Evolutionary conservation across 2,113 vertebrate genomes (phyloP), one percentile per base, ranked within the genome.

Genomic region (Poecile atricapillus): DNA sequence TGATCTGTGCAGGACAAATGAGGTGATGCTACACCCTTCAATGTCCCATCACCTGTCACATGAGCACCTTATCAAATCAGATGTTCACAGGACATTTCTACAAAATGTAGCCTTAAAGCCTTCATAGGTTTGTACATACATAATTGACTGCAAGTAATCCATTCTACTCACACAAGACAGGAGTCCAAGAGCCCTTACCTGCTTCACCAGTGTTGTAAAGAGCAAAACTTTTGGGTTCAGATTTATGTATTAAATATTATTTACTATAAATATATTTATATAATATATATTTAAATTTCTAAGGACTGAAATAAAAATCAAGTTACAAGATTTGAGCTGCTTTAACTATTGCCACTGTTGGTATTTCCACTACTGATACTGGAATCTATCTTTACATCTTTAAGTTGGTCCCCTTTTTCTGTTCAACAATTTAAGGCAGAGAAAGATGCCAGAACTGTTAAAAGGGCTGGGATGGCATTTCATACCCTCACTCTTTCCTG

Each of bases 191-290:
- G 33, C 33, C n/a, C 33, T 70, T 20, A 9, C 23, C n/a, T 79
- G 15, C 27, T 83, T 87, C n/a, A 59, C 11, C 33, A 60, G 11
- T 55, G 31, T 6, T 44, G 10, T 46, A 30, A 83, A 83, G 21
- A 83, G 5, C 15, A 88, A 83, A 41, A 53, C 5, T 39, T 65
- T 24, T 0, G 0, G 0, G 3, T 55, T 70, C 63, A 33, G 14
- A 50, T 70, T 67, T 74, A 22, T n/a, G 11, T 22, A 15, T 80
- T 71, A 15, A 16, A 35, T 74, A 62, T 9, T 55, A 28, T 30
- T 7, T 67, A 24, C 80, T 56, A 33, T 21, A 84, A 53, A 69
- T 44, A 23, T 37, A 60, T 41, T 69, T 58, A 6, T 49, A 3
- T n/a, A 47, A 28, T 87, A 4, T 53, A 25, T 30, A 12, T 50